Percentiles rank a stretch among this genome's conserved stretches.
phyloP scores from a whole-genome alignment of 1,140 invertebrate species.

The Drosophila dunni region DNA sequence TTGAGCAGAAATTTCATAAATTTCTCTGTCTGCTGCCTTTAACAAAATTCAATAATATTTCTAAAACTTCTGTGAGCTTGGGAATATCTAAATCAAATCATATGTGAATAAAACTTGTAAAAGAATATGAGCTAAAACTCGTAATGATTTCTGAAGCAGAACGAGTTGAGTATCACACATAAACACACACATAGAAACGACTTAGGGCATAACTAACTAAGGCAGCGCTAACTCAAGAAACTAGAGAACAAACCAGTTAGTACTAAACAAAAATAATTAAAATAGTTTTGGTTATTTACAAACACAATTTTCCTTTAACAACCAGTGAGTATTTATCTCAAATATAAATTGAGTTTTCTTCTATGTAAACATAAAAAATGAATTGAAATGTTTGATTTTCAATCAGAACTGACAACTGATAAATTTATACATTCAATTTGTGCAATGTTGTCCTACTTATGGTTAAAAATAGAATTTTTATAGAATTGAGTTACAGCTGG shows the following conservation, averaged over 20 bases:
- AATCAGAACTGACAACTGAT: background rate
- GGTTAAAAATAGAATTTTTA: background rate
- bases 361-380: background rate
- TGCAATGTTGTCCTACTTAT: slow-evolving; percentile 8
- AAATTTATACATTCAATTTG: slow-evolving; percentile 2
- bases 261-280: background rate
- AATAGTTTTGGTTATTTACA: background rate
- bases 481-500: slow-evolving; percentile 9
- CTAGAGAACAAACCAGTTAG: slow-evolving; percentile 1
- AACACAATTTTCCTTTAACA: background rate
- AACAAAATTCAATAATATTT: too few relatives aligned
- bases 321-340: slow-evolving; percentile 15
- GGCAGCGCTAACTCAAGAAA: slow-evolving; percentile 2
- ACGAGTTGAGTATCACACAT: too few relatives aligned
- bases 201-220: background rate
- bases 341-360: background rate
- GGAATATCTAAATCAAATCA: too few relatives aligned
- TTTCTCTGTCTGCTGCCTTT: too few relatives aligned
- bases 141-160: too few relatives aligned
- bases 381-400: background rate
- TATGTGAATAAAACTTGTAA: too few relatives aligned
- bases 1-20: too few relatives aligned
- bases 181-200: too few relatives aligned
- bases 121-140: too few relatives aligned
- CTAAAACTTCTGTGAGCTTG: too few relatives aligned